Evolutionary conservation across 2,113 vertebrate species (phyloP).

Genomic region (Salminus brasiliensis): DNA sequence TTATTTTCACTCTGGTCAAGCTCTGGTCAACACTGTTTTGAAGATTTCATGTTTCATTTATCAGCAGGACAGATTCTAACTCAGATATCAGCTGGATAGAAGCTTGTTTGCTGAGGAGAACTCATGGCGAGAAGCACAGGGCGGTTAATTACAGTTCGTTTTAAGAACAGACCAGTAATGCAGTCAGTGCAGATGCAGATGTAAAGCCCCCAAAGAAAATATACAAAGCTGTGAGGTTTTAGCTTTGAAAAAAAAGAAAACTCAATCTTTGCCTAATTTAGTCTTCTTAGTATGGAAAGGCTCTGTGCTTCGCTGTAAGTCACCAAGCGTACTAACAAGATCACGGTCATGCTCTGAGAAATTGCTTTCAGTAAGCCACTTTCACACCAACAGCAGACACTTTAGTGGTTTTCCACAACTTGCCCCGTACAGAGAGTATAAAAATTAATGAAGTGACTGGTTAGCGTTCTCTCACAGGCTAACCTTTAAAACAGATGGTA

Average conservation of each 20-base stretch:
- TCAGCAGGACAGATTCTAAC: no score
- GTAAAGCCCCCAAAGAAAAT: conserved; percentile 24
- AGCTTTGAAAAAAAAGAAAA: neutral
- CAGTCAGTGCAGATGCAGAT: conserved; percentile 34
- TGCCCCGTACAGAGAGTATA: neutral
- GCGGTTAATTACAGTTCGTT: conserved; percentile 12
- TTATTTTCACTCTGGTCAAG: no score
- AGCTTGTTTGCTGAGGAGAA: conserved; percentile 1
- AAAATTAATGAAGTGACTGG: neutral
- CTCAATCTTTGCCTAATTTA: conserved; percentile 34
- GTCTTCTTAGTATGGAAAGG: conserved; percentile 27
- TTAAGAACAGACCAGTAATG: conserved; percentile 10
- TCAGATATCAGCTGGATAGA: no score
- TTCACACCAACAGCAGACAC: conserved; percentile 37
- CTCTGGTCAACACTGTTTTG: no score
- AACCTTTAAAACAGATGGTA: neutral
- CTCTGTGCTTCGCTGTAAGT: conserved; percentile 28
- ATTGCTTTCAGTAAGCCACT: conserved; percentile 44
- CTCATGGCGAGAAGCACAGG: neutral
- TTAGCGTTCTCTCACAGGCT: neutral
- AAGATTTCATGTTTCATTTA: no score
- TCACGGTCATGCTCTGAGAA: conserved; percentile 35
- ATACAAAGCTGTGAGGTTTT: conserved; percentile 9
- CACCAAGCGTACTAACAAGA: conserved; percentile 40
- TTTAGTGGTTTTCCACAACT: conserved; percentile 11